phyloP scores from a whole-genome alignment of 2,888 invertebrate species.

The Diabrotica balteata region DNA sequence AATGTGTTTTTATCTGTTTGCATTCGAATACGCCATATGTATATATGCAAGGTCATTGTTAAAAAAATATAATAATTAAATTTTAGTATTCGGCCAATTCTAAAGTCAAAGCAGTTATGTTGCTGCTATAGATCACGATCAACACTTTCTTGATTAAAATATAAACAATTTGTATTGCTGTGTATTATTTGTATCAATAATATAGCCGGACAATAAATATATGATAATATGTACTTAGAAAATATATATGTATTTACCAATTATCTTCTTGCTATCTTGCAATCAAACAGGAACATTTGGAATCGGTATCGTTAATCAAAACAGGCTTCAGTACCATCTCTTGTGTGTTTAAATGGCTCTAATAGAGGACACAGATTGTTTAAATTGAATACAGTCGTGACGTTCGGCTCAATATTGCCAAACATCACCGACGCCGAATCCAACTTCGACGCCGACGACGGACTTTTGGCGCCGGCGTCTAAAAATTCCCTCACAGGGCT shows the following conservation, averaged over 20 bases:
- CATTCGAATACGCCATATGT: too few species aligned
- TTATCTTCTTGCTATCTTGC: slow-evolving; percentile 23
- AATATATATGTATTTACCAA: slow-evolving; percentile 15
- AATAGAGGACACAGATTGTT: background rate
- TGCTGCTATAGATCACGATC: too few species aligned
- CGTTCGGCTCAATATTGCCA: slow-evolving; percentile 10
- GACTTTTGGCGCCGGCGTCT: slow-evolving; percentile 1
- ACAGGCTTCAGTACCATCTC: background rate
- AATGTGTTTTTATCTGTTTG: too few species aligned
- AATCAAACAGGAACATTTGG: slow-evolving; percentile 2
- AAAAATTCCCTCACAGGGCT: background rate
- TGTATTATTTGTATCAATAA: background rate
- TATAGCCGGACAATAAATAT: background rate
- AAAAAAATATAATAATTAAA: too few species aligned
- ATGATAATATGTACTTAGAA: too few species aligned
- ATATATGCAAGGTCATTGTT: too few species aligned
- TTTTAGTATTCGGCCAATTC: too few species aligned
- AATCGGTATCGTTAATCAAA: background rate
- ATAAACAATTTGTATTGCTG: background rate
- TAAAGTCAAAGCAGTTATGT: too few species aligned
- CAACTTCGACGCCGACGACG: background rate
- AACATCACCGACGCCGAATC: slow-evolving; percentile 7
- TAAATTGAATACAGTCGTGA: background rate
- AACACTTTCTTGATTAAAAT: too few species aligned
- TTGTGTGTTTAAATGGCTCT: background rate